These are phyloP conservation scores for Caenorhabditis sp. DNA, from an alignment of 2,888 invertebrate genomes.

Conservation along the genomic window DNA sequence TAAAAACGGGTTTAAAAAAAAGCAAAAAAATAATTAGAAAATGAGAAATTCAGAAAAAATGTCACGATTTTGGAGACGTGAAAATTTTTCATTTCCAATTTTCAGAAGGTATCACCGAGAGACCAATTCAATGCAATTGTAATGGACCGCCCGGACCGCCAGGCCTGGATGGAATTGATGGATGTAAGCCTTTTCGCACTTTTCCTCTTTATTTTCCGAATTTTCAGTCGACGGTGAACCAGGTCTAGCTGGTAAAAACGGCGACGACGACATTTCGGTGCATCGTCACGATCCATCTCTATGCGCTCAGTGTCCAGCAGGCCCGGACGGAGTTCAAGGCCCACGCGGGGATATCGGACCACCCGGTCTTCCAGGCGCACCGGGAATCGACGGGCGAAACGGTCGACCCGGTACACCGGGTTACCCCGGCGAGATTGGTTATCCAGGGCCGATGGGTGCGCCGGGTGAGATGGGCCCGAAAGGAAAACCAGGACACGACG, in stretches of 20 bases:
- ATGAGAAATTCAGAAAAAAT: too few relatives aligned
- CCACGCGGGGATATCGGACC: slow-evolving; percentile 37
- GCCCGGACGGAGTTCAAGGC: slow-evolving; percentile 57
- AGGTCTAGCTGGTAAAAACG: slow-evolving; percentile 17
- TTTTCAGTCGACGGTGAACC: slow-evolving; percentile 33
- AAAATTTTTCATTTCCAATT: too few relatives aligned
- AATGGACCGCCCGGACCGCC: slow-evolving; percentile 35
- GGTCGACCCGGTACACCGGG: slow-evolving; percentile 37
- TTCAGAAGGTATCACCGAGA: not conserved
- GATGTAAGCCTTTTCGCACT: slow-evolving; percentile 7
- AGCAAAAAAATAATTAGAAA: too few relatives aligned
- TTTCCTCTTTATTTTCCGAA: not conserved
- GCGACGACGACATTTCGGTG: slow-evolving; percentile 29
- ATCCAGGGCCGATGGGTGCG: slow-evolving; percentile 39
- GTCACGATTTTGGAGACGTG: too few relatives aligned
- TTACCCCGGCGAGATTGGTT: slow-evolving; percentile 35
- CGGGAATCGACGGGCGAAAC: slow-evolving; percentile 42
- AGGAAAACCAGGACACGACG: slow-evolving; percentile 30
- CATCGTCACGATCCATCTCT: slow-evolving; percentile 33
- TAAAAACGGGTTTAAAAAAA: slow-evolving; percentile 3
- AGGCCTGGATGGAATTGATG: slow-evolving; percentile 28
- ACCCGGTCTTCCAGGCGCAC: slow-evolving; percentile 19
- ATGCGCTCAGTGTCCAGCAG: slow-evolving; percentile 50
- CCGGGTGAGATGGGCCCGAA: slow-evolving; percentile 33
- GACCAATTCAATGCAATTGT: slow-evolving; percentile 20